Evolutionary conservation across 2,797 vertebrate genomes (phyloP), one percentile per base, ranked within the genome.

Genomic region (Diceros bicornis): DNA sequence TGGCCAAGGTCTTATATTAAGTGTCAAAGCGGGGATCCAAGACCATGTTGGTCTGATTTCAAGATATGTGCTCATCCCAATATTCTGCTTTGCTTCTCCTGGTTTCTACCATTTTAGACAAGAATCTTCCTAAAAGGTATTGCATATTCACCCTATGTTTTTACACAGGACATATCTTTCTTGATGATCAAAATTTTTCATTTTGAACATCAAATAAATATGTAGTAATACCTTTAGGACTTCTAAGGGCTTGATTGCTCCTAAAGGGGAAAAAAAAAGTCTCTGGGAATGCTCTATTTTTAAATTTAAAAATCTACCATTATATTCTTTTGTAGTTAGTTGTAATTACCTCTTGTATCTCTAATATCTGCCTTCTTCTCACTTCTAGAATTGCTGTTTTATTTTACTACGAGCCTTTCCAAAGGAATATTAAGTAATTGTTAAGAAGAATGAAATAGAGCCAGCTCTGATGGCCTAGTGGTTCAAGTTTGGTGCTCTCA

Each of bases 1-100:
- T 97, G 78, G 66, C 71, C 72, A 83, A 84, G 34, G 20, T 57
- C 55, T 88, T 84, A 27, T 18, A 61, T 89, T 94, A 96, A 89
- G 59, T 96, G 47, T 89, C 13, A 64, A 85, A 88, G 44, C 44
- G 74, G 59, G 41, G 72, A 89, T 77, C 94, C 72, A 95, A 96
- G 61, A 85, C 41, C 71, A 89, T 87, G 27, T 90, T 81, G 85
- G 44, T 95, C 59, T 94, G 34, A 91, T 96, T 94, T 93, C 93
- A 94, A 97, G 89, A 61, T 68, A 71, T 77, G 69, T 92, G 61
- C 27, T 95, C 72, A 83, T 78, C 41, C 20, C 34, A 59, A 71
- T 37, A 91, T 47, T 32, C 59, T 89, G 21, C 29, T 77, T 1
- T 93, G 34, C 20, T 71, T 91, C 52, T 78, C 86, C 75, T 91